Base-by-base conservation (phyloP, 1,140 invertebrate genomes). In the Drosophila sp. region DNA sequence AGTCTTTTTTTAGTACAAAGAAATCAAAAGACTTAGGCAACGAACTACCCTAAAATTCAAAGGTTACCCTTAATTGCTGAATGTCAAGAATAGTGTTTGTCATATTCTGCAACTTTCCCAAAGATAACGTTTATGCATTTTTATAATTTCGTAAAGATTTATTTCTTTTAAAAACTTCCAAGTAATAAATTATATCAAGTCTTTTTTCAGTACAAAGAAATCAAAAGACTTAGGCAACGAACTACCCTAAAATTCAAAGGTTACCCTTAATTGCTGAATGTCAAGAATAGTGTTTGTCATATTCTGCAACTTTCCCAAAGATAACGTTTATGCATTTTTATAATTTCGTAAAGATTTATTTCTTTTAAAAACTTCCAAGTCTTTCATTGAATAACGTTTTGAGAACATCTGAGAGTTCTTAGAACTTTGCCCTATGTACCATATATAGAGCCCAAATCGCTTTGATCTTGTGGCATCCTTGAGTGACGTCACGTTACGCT, bases 401-500 rank as follows among this genome's bases (percentile, higher is more conserved):
- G 5, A 13, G n/a, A 0, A 9, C 13, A 13, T 4, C 5, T 7
- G 25, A 6, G 25, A 13, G 13, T 29, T 48, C 46, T 9, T 0
- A 13, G 1, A 48, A 48, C 27, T 25, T n/a, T 21, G 25, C 40
- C 32, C 9, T 9, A 41, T 5, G 7, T n/a, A 9, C 40, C 32
- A 5, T 9, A 41, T 5, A 11, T n/a, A 9, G 18, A 45, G 41
- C 14, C n/a, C 4, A 59, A 16, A 46, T 45, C 32, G 9, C 58
- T 32, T 5, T 64, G 62, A 45, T 32, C 38, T 73, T 67, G 27
- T 48, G 65, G 81, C 74, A 84, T 84, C 81, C 81, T 84, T 84
- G 81, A 78, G 51, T 80, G 78, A 43, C 76, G 71, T 75, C 70
- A 72, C 61, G 71, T 41, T 61, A 78, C 70, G 81, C 65, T 75